A percentile compares a stretch with the other conserved stretches of the same genome.
Evolutionary conservation across 2,113 vertebrate species (phyloP).

Genomic region (Coptodon bakossiorum): DNA sequence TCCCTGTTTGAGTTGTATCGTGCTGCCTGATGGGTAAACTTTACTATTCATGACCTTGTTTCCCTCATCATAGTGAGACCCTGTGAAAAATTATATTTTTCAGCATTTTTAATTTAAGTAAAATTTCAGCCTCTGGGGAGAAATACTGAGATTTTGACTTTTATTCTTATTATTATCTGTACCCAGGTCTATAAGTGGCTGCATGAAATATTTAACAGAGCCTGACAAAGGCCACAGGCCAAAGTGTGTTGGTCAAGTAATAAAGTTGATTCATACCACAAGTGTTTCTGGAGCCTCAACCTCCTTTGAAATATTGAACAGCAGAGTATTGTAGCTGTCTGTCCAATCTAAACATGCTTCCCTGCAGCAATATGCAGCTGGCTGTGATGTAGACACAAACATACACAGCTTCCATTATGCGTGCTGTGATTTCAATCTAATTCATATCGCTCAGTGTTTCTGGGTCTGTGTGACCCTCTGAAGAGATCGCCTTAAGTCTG

Average conservation of each 20-base stretch:
- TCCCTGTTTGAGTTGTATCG: not conserved
- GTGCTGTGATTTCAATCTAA: not conserved
- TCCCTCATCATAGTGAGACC: not conserved
- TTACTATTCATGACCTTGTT: not conserved
- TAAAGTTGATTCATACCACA: not conserved
- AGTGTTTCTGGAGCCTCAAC: not conserved
- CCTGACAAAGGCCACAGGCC: not conserved
- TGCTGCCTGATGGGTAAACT: not conserved
- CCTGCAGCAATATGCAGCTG: not conserved
- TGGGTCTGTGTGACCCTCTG: not conserved
- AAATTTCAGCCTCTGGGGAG: not conserved
- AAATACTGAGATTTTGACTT: not conserved
- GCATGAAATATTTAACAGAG: slow-evolving; percentile 2
- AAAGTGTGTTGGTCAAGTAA: not conserved
- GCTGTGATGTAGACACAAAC: not conserved
- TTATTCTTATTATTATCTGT: not conserved
- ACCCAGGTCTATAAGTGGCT: not conserved
- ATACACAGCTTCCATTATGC: not conserved
- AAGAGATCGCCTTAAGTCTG: not conserved
- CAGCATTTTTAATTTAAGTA: not conserved
- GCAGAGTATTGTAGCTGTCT: not conserved
- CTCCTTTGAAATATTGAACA: not conserved
- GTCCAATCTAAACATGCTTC: not conserved
- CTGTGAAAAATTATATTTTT: not conserved
- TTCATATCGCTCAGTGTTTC: not conserved